Conservation (phyloP, 2,797 vertebrate genomes). For the Eptatretus atami region DNA sequence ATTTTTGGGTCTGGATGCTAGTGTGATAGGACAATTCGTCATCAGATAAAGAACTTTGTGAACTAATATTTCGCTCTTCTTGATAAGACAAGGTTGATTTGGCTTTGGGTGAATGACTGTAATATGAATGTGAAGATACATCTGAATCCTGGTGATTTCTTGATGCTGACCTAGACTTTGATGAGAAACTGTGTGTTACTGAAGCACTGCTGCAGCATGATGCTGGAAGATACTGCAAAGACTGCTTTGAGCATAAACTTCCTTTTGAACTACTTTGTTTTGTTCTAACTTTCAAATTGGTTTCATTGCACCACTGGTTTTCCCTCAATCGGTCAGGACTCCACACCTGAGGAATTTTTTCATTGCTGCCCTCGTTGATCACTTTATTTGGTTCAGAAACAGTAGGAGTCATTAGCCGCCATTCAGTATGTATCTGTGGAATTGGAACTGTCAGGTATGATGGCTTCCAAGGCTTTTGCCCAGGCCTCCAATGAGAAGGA, state of each 20-base stretch:
- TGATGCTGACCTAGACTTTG: background rate
- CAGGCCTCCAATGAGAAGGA: constrained; percentile 84
- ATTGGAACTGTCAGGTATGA: constrained; percentile 28
- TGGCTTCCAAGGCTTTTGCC: constrained; percentile 87
- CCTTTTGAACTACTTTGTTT: background rate
- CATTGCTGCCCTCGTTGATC: no score
- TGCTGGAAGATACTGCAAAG: background rate
- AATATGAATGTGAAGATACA: background rate
- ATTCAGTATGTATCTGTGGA: background rate
- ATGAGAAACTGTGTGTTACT: background rate
- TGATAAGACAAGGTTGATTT: background rate
- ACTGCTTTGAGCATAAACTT: no score
- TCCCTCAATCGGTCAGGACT: background rate
- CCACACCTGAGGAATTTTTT: background rate
- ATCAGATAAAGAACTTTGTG: background rate
- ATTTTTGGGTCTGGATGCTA: background rate
- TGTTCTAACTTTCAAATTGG: background rate
- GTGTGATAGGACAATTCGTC: background rate
- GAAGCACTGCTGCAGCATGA: no score
- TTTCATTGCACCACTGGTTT: background rate
- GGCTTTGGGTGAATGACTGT: no score
- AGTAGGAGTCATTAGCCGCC: no score
- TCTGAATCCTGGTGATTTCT: background rate
- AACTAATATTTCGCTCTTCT: background rate
- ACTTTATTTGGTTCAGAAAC: no score